Evolutionary conservation across 2,797 vertebrate genomes (phyloP).

Genomic region (Crenuchus spilurus): DNA sequence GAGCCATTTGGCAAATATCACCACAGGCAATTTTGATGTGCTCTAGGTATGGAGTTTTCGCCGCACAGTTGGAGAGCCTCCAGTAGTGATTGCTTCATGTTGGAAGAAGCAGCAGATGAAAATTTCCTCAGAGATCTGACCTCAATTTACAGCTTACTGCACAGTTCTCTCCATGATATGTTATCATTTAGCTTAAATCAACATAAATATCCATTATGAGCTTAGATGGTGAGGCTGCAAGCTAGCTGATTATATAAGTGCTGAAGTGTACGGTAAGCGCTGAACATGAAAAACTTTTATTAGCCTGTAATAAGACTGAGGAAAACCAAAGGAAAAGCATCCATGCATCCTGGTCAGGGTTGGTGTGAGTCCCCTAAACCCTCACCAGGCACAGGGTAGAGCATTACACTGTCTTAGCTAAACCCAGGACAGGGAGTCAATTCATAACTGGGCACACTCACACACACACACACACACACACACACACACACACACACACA

Average conservation of each 20-base stretch:
- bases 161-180: conserved; percentile 59
- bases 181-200: conserved; percentile 65
- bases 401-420: too few relatives aligned
- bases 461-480: too few relatives aligned
- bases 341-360: too few relatives aligned
- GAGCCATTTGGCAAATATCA: conserved; percentile 18
- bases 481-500: too few relatives aligned
- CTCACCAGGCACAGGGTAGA: too few relatives aligned
- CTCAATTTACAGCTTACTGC: conserved; percentile 60
- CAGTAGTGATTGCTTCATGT: background rate
- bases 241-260: conserved; percentile 42
- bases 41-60: background rate
- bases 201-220: conserved; percentile 69
- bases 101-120: conserved; percentile 4
- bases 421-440: too few relatives aligned
- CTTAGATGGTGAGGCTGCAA: conserved; percentile 66
- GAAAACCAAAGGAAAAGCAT: too few relatives aligned
- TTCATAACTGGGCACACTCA: too few relatives aligned
- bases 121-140: conserved; percentile 52
- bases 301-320: conserved; percentile 14
- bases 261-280: too few relatives aligned
- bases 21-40: conserved; percentile 3
- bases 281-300: background rate
- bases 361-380: too few relatives aligned
- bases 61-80: background rate